phyloP scores from a whole-genome alignment of 2,113 vertebrate species.

The Noctilio leporinus region DNA sequence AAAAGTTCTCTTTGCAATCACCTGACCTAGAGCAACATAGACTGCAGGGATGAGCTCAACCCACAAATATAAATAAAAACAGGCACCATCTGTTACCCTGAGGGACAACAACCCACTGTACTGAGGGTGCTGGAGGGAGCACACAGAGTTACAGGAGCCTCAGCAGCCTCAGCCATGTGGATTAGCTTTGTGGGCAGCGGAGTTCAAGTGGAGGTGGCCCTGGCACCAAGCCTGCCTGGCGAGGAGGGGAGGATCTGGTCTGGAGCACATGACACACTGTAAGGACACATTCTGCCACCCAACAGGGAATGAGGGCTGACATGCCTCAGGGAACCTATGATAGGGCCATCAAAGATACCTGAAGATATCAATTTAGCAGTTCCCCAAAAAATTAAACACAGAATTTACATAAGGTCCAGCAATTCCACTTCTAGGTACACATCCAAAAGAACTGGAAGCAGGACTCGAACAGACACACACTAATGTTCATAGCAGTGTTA shows the following conservation, averaged over 20 bases:
- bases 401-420: background rate
- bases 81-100: background rate
- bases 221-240: background rate
- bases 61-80: background rate
- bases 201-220: background rate
- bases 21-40: background rate
- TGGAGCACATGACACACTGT: background rate
- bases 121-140: background rate
- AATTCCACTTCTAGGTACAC: background rate
- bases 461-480: background rate
- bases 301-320: background rate
- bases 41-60: background rate
- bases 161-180: background rate
- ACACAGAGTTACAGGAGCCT: background rate
- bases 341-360: background rate
- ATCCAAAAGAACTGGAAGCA: background rate
- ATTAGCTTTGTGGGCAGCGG: background rate
- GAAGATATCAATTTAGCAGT: background rate
- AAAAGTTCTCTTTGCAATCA: background rate
- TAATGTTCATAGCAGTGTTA: background rate
- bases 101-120: background rate
- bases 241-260: background rate
- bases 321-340: background rate
- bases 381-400: background rate
- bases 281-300: background rate